Base-by-base conservation (phyloP, 2,113 vertebrate species). In the Pseudorasbora parva region DNA sequence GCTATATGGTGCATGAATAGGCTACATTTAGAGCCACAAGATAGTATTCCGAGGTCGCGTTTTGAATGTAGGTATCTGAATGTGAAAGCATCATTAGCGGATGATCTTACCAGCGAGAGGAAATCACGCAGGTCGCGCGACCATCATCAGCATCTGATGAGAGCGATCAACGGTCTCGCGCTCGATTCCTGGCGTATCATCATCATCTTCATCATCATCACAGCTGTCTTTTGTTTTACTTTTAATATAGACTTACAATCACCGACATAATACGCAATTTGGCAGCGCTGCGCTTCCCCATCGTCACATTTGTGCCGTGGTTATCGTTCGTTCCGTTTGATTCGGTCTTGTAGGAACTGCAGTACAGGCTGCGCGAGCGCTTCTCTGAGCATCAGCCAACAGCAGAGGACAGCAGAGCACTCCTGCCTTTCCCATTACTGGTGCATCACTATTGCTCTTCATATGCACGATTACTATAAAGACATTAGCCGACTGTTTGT, bases 41-140 rank as follows among this genome's bases (percentile, higher is more conserved):
- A 41, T 11, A 9, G 41, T 41, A 41, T n/a, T n/a, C 19, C 10
- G 64, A 68, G 74, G 57, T 69, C 27, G 49, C 49, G 59, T 41
- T 49, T 25, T 4, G 19, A 59, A 12, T 37, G 9, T 30, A 4
- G 33, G 85, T 23, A 62, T 82, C 8, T 21, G 54, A 79, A 69
- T 23, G 62, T 74, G 47, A 84, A 47, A 45, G 27, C 84, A 54
- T 74, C 37, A 51, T 51, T 57, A 82, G 45, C 30, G 81, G 84
- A 69, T 87, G 86, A 89, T 89, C 91, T 93, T 89, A 91, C 86
- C 86, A 88, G 84, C 86, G 47, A 64, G 45, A 90, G 89, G 86
- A 91, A 89, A 91, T 86, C 89, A 90, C 92, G 92, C 92, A 93
- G 90, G 91, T 86, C 91, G 91, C 91, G 89, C 89, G 91, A 88